A percentile compares a stretch with the other conserved stretches of the same genome.
These are phyloP conservation scores for Cenopis cana DNA, from an alignment of 2,888 invertebrate genomes.

Conservation along the genomic window DNA sequence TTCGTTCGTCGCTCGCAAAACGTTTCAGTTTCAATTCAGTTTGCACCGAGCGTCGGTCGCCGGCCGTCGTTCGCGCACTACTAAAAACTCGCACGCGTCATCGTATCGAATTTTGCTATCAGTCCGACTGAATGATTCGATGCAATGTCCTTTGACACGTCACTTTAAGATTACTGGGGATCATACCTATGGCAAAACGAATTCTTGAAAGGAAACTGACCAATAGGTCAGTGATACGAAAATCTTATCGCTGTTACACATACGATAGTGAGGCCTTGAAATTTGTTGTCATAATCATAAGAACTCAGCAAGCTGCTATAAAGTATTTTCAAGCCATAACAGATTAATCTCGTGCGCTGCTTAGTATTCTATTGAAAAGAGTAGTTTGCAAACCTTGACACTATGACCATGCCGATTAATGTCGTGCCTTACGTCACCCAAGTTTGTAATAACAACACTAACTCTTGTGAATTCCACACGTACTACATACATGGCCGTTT, in stretches of 20 bases:
- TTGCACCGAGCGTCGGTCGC: conserved; percentile 69
- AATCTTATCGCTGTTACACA: conserved; percentile 39
- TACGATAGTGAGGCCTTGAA: conserved; percentile 28
- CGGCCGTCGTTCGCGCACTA: conserved; percentile 72
- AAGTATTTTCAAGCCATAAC: conserved; percentile 21
- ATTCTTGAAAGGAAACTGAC: neutral
- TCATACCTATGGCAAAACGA: conserved; percentile 1
- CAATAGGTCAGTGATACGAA: neutral
- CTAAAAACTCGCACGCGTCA: conserved; percentile 68
- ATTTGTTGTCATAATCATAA: conserved; percentile 35
- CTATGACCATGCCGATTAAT: conserved; percentile 47
- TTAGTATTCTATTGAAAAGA: conserved; percentile 38
- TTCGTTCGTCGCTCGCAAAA: conserved; percentile 53
- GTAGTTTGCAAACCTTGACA: conserved; percentile 49
- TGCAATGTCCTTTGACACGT: conserved; percentile 50
- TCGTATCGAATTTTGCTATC: conserved; percentile 62
- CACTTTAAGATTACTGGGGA: conserved; percentile 14
- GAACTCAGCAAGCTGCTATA: conserved; percentile 1
- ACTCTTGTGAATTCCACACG: conserved; percentile 43
- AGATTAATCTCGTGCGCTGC: conserved; percentile 30
- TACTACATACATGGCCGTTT: conserved; percentile 39
- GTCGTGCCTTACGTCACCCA: conserved; percentile 47
- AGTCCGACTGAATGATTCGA: conserved; percentile 34
- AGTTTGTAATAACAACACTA: conserved; percentile 47
- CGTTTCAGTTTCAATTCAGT: conserved; percentile 52